These are phyloP conservation scores for Myrmophylax atrothorax DNA, from an alignment of 2,113 vertebrate species.

Conservation along the genomic window DNA sequence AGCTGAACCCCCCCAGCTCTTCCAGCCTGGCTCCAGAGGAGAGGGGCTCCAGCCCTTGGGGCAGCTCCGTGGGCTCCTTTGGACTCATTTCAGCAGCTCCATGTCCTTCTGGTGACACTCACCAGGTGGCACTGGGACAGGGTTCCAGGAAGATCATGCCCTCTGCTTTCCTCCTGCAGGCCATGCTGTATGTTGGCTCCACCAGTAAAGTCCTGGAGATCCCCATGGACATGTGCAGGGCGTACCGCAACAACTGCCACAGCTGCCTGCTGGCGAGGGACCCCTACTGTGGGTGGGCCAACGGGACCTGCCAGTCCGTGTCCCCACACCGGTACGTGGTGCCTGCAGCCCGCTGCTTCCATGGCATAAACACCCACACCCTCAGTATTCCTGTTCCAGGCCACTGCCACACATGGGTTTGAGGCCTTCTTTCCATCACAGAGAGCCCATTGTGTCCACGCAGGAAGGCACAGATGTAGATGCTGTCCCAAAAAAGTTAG, in stretches of 20 bases:
- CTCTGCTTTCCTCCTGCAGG: conserved; percentile 40
- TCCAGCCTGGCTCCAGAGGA: background rate
- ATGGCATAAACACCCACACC: fast-evolving
- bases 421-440: background rate
- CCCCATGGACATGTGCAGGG: conserved; percentile 71
- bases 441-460: background rate
- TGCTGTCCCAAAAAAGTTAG: fast-evolving
- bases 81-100: background rate
- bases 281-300: conserved; percentile 75
- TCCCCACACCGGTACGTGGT: conserved; percentile 31
- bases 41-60: background rate
- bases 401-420: fast-evolving
- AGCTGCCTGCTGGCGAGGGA: conserved; percentile 78
- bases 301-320: conserved; percentile 46
- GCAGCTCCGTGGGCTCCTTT: background rate
- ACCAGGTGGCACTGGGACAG: fast-evolving
- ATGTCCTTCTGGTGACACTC: fast-evolving
- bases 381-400: fast-evolving
- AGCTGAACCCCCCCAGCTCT: fast-evolving
- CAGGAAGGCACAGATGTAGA: background rate
- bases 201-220: conserved; percentile 63
- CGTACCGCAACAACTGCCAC: conserved; percentile 67
- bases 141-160: fast-evolving
- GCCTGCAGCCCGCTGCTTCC: fast-evolving
- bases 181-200: conserved; percentile 71